Conservation (phyloP, 2,888 invertebrate species). For the Acanthococcus lagerstroemiae region DNA sequence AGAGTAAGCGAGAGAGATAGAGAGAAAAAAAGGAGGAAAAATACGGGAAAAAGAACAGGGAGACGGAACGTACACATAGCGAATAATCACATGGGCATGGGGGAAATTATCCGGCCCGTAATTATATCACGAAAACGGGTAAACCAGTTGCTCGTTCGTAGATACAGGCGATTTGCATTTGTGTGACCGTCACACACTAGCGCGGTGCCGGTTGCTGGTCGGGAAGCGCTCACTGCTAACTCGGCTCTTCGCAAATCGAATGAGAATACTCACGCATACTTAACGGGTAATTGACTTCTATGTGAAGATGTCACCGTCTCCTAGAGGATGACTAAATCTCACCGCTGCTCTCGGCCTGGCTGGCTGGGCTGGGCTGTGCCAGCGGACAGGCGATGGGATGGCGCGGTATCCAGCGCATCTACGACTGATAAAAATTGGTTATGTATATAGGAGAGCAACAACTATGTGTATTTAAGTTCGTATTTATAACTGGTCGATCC, state of each 20-base stretch:
- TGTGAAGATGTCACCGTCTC: conserved; percentile 18
- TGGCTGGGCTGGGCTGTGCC: no score
- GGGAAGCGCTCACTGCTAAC: not conserved
- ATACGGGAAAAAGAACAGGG: not conserved
- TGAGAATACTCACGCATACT: not conserved
- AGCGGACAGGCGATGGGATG: no score
- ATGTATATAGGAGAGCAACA: not conserved
- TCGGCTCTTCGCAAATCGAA: not conserved
- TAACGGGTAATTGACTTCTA: conserved; percentile 23
- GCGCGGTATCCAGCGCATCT: no score
- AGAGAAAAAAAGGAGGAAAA: not conserved
- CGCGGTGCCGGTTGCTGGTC: not conserved
- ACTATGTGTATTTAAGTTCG: no score
- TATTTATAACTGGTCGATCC: not conserved
- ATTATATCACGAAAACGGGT: conserved; percentile 18
- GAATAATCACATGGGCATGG: conserved; percentile 24
- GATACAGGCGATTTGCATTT: conserved; percentile 13
- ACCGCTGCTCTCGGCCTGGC: no score
- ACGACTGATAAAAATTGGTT: not conserved
- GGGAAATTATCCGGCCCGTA: conserved; percentile 15
- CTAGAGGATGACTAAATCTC: conserved; percentile 24
- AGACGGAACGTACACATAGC: not conserved
- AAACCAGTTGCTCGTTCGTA: conserved; percentile 22
- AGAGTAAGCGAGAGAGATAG: no score
- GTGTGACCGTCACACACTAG: conserved; percentile 6